These are phyloP conservation scores for Drosophila seclusa DNA, from an alignment of 2,888 invertebrate species.

Conservation along the genomic window DNA sequence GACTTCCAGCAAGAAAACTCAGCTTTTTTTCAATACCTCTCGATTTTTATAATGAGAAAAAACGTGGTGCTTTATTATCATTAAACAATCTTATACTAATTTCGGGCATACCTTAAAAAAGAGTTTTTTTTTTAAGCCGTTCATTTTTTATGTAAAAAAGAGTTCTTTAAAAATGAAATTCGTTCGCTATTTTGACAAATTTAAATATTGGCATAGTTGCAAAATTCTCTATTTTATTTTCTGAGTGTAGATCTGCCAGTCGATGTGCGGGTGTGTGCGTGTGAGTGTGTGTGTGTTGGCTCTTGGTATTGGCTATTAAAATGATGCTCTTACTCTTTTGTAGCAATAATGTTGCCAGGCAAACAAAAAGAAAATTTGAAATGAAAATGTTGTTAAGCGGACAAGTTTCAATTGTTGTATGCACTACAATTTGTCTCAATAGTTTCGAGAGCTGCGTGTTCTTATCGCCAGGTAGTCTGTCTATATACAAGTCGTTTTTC, in stretches of 20 bases:
- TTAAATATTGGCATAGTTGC: neutral
- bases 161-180: neutral
- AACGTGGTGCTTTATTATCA: neutral
- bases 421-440: slow-evolving; percentile 74
- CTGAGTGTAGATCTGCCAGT: neutral
- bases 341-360: slow-evolving; percentile 8
- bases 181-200: neutral
- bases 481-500: slow-evolving; percentile 16
- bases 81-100: neutral
- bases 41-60: neutral
- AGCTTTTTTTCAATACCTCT: neutral
- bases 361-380: slow-evolving; percentile 60
- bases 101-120: neutral
- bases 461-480: slow-evolving; percentile 61
- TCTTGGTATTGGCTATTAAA: slow-evolving; percentile 70
- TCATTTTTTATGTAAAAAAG: neutral
- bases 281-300: neutral
- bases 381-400: slow-evolving; percentile 37
- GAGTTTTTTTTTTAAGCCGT: neutral
- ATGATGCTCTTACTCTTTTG: slow-evolving; percentile 13
- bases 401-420: slow-evolving; percentile 31
- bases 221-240: neutral
- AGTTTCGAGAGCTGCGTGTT: slow-evolving; percentile 42
- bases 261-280: slow-evolving; percentile 13
- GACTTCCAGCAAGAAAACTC: neutral